These are phyloP conservation scores for Oscheius sp. DNA, from an alignment of 2,888 invertebrate genomes.

Conservation along the genomic window DNA sequence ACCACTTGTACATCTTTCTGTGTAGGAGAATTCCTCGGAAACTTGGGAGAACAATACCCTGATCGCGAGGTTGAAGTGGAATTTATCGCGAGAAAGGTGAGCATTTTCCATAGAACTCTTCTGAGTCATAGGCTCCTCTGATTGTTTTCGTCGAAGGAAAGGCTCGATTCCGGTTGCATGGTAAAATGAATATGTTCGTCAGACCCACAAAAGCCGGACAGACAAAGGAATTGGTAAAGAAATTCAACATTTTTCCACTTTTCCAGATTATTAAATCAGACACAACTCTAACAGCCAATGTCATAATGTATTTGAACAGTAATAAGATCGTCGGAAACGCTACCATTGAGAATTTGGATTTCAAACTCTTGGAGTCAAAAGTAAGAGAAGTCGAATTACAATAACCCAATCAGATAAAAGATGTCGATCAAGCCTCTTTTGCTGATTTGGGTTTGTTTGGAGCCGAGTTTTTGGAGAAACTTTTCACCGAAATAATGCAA, in stretches of 20 bases:
- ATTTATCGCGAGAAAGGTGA: constrained; percentile 50
- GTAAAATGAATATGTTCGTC: constrained; percentile 66
- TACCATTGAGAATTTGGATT: constrained; percentile 68
- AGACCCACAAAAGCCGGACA: constrained; percentile 55
- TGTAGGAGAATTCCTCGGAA: constrained; percentile 68
- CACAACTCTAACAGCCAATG: constrained; percentile 69
- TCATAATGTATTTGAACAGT: constrained; percentile 62
- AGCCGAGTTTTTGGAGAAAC: constrained; percentile 68
- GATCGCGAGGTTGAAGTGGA: constrained; percentile 60
- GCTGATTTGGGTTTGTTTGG: constrained; percentile 69
- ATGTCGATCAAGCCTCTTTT: constrained; percentile 68
- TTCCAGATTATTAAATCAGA: constrained; percentile 54
- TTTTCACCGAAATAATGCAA: constrained; percentile 68
- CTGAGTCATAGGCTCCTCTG: constrained; percentile 55
- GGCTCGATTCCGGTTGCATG: constrained; percentile 67
- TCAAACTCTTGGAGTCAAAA: constrained; percentile 61
- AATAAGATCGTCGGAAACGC: constrained; percentile 66
- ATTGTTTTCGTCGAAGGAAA: constrained; percentile 67
- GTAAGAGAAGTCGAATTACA: constrained; percentile 28
- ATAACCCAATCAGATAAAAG: constrained; percentile 42
- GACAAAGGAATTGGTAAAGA: constrained; percentile 51
- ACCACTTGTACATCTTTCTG: constrained; percentile 68
- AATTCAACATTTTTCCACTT: too few species aligned
- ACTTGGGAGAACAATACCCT: constrained; percentile 65
- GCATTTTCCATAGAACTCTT: neutral